Base-by-base conservation (phyloP, 2,888 invertebrate genomes). In the Ochlodes sylvanus region DNA sequence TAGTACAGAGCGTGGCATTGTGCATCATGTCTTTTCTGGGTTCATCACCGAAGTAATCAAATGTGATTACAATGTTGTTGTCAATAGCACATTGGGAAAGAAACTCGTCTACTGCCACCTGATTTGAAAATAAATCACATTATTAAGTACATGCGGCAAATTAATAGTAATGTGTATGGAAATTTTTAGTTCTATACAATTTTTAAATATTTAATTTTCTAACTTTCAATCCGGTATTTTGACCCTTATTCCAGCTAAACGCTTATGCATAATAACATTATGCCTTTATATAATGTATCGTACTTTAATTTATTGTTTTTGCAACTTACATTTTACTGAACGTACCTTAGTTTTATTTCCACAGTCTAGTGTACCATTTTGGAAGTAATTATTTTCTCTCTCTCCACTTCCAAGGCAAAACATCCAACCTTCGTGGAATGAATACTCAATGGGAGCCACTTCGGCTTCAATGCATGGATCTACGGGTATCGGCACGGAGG, bases 381-480 rank as follows among this genome's bases (percentile, higher is more conserved):
- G 85, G 66, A 90, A 92, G 71, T 92, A 92, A 73, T 90, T 92
- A 63, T 87, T 89, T 71, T 92, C 93, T 64, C 93, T 82, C 50
- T 93, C 93, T 3, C 92, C 93, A 71, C 86, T 89, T 0, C 93
- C 93, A 14, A 93, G 83, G 69, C 93, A 93, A 73, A 93, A 92
- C 90, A 89, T 89, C 93, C 93, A 93, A 7, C 93, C 93, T 76
- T 92, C 92, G 58, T 88, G 84, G 71, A 90, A 93, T 0, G 93
- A 93, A 67, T 89, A 93, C 71, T 93, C 93, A 68, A 92, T 90
- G 0, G 92, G 91, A 0, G 92, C 91, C 14, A 87, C 80, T 76
- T 93, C 93, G n/a, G 91, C 92, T 78, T 93, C 93, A 41, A 92
- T 90, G 63, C 93, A 93, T 0, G 93, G 89, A 69, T 93, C 93